Evolutionary conservation across 2,888 invertebrate species (phyloP), one percentile per base, ranked within the genome.

Genomic region (Spisula subtruncata): DNA sequence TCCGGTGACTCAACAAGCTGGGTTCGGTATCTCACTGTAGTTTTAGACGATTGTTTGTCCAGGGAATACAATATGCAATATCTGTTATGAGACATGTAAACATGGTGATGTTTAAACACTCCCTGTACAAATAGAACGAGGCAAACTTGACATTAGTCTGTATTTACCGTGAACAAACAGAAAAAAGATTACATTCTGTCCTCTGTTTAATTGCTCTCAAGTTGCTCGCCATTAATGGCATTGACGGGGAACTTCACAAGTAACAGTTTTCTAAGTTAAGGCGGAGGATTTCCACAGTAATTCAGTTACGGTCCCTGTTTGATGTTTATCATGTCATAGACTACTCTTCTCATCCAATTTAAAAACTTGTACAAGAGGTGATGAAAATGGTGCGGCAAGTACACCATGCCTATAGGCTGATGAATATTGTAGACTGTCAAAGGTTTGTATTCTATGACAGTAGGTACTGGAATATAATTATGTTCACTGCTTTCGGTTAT

Each of bases 131-230:
- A 91, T 86, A 91, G 60, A 84, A 83, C 84, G 56, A 71, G 83
- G 87, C 89, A 88, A 91, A 91, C 91, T 89, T 86, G 86, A 90
- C 91, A 91, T 91, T 89, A 91, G 91, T 88, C 89, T 88, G 48
- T 91, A 85, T 91, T 91, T 91, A 60, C 86, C 54, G 71, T 54
- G 79, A 54, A 71, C 83, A 91, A 91, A 91, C 91, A 88, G 18
- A 32, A 80, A 89, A 91, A 91, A 91, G 88, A 91, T 91, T 91
- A 91, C 91, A 90, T 90, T 91, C 88, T 87, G 83, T 79, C 85
- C 84, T 48, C 79, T 88, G 83, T 89, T 90, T 91, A 89, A 90
- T 91, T 88, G 88, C 86, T 83, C 79, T 89, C 86, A 89, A 89
- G 91, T 89, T 85, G 83, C 80, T 75, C 41, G 83, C 56, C 87